Conservation (phyloP, 2,113 vertebrate genomes). For the Lontra canadensis region DNA sequence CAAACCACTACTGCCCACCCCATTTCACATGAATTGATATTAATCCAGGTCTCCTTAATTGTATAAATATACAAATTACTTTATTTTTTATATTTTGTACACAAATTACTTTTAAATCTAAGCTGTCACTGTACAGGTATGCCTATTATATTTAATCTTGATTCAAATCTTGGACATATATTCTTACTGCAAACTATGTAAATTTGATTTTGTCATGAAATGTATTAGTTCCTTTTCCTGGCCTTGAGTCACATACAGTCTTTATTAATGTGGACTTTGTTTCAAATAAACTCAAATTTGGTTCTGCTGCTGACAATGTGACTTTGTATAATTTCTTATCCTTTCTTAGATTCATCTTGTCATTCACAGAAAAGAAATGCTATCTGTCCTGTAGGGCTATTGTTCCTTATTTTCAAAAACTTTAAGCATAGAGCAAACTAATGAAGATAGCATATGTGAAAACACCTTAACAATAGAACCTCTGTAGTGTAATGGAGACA, state of each 20-base stretch:
- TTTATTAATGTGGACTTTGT: background rate
- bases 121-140: background rate
- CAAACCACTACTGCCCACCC: too few relatives aligned
- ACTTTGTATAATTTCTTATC: background rate
- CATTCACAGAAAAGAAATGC: background rate
- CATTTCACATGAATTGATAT: background rate
- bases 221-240: background rate
- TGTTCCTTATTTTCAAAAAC: constrained; percentile 25
- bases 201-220: constrained; percentile 23
- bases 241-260: background rate
- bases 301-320: background rate
- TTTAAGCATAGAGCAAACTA: background rate
- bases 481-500: background rate
- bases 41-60: background rate
- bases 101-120: background rate
- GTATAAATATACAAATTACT: background rate
- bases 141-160: background rate
- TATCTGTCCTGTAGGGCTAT: background rate
- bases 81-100: background rate
- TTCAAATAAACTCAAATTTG: constrained; percentile 39
- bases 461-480: background rate
- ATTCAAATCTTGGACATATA: background rate
- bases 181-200: background rate
- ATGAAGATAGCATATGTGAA: background rate
- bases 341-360: background rate